Evolutionary conservation across 2,113 vertebrate species (phyloP), one percentile per base, ranked within the genome.

Genomic region (Lamprologus speciosus): DNA sequence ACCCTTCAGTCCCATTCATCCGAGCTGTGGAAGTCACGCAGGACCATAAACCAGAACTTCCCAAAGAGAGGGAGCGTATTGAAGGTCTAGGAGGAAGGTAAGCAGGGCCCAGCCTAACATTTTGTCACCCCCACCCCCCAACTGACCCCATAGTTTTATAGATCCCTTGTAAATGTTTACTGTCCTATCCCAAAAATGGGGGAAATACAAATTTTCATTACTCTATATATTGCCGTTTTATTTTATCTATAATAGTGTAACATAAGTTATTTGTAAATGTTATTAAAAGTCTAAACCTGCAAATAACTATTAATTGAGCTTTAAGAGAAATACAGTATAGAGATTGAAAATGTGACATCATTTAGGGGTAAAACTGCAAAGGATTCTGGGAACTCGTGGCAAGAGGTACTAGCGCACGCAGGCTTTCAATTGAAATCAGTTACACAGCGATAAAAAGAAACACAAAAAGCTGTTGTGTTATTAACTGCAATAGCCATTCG

Each of bases 31-130:
- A 99, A 91, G 97, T 99, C 84, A 99, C 98, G 1, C 98, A 99
- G 88, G 98, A 99, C 90, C 98, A 99, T 93, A 99, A 99, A 50
- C 98, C 98, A 1, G 98, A 99, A 63, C 97, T 99, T 5, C 98
- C 98, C 10, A 97, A 96, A 86, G 98, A 99, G 92, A 97, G 97
- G 93, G 96, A 99, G 93, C 96, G 98, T 70, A 99, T 99, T 2
- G 98, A 99, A 97, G 97, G 98, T 28, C 97, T 99, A 8, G 98
- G 98, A 58, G 98, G 98, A 84, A 99, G 98, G 98, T 99, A 94
- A 86, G 94, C 23, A 31, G 42, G 10, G 70, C 10, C 70, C 42
- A 78, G 23, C 1, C 1, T 50, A 28, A 50, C 16, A 75, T 50
- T 12, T 28, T 28, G 40, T 75, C 68, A 26, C 23, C 40, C 40